A percentile compares a stretch with the other conserved stretches of the same genome.
Evolutionary conservation across 2,888 invertebrate genomes (phyloP).

Genomic region (Drosophila stalkeri): DNA sequence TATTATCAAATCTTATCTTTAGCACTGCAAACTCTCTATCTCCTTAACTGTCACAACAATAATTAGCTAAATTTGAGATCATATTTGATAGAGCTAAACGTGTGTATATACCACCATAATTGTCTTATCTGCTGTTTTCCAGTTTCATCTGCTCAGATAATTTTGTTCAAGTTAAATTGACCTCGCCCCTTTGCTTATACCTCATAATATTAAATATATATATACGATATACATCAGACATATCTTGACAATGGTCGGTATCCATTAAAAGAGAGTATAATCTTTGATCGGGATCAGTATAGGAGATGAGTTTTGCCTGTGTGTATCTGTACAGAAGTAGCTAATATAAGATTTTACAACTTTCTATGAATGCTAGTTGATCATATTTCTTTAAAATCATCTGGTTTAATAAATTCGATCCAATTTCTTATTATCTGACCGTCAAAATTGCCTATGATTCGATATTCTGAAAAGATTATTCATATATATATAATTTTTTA

Average conservation of each 20-base stretch:
- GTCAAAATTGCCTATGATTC: too few species aligned
- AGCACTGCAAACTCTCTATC: not conserved
- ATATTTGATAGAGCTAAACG: not conserved
- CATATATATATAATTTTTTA: too few species aligned
- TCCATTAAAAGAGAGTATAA: not conserved
- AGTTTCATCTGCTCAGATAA: not conserved
- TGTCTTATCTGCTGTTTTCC: not conserved
- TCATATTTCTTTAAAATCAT: too few species aligned
- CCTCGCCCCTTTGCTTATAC: not conserved
- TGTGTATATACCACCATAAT: not conserved
- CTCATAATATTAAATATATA: not conserved
- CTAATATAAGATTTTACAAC: too few species aligned
- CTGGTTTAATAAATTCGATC: too few species aligned
- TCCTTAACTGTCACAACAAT: not conserved
- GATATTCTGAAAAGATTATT: too few species aligned
- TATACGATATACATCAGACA: not conserved
- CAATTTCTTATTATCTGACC: too few species aligned
- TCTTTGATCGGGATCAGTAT: not conserved
- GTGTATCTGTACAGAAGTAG: too few species aligned
- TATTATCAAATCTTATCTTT: constrained; percentile 1
- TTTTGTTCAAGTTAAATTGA: not conserved
- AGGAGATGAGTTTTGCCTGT: too few species aligned
- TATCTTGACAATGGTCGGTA: not conserved
- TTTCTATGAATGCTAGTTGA: too few species aligned
- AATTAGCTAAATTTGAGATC: not conserved